Evolutionary conservation across 2,888 invertebrate species (phyloP).

Genomic region (Drosophila longiperda): DNA sequence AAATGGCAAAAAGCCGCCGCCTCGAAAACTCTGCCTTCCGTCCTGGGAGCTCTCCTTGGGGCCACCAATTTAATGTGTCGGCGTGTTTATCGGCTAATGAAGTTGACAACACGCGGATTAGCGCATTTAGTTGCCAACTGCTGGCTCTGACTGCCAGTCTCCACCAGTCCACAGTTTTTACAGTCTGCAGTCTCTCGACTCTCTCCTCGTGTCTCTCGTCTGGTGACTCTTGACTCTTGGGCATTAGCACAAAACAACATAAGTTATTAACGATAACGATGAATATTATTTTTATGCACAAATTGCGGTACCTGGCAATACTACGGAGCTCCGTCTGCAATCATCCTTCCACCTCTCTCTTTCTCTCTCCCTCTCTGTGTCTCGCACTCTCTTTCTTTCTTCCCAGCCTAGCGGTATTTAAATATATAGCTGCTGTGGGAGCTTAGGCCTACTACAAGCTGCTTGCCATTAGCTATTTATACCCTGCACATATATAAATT

Average conservation of each 20-base stretch:
- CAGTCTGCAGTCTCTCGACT: conserved; percentile 4
- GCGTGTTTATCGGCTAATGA: conserved; percentile 85
- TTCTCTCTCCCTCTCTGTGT: neutral
- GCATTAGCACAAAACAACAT: conserved; percentile 79
- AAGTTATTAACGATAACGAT: conserved; percentile 82
- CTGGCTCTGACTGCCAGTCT: conserved; percentile 33
- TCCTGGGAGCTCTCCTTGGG: conserved; percentile 36
- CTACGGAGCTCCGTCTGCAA: conserved; percentile 20
- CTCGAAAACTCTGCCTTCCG: conserved; percentile 28
- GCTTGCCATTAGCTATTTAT: conserved; percentile 25
- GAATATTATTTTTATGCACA: conserved; percentile 80
- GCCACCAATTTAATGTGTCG: conserved; percentile 83
- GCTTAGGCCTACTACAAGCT: conserved; percentile 40
- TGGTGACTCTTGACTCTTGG: conserved; percentile 22
- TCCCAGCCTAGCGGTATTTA: conserved; percentile 50
- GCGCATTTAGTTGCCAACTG: conserved; percentile 83
- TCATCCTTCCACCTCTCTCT: conserved; percentile 12
- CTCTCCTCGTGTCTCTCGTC: conserved; percentile 9
- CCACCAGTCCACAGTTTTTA: conserved; percentile 2
- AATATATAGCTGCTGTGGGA: conserved; percentile 50
- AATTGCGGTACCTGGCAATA: conserved; percentile 62
- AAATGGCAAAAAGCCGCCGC: conserved; percentile 75
- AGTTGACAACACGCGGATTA: conserved; percentile 85
- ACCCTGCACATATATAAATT: conserved; percentile 11
- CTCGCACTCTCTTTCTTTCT: neutral